Conservation (phyloP, 2,113 vertebrate genomes). For the Chionodraco myersi region DNA sequence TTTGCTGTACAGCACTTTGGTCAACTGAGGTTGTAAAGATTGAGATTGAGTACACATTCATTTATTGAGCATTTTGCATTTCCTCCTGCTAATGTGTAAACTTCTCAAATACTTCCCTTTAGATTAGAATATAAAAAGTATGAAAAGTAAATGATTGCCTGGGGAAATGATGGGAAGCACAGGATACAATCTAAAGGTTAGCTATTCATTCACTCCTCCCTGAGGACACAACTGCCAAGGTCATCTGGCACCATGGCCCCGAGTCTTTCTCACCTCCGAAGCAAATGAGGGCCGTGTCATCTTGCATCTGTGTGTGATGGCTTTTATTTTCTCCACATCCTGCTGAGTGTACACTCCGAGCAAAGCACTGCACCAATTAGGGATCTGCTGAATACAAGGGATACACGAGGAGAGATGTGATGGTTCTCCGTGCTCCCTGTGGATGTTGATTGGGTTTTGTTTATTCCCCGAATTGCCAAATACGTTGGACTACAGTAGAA, state of each 20-base stretch:
- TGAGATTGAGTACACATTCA: too few species aligned
- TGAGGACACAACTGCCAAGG: constrained; percentile 67
- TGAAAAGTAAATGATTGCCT: constrained; percentile 18
- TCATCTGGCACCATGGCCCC: constrained; percentile 49
- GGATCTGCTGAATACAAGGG: neutral
- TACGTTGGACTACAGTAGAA: too few species aligned
- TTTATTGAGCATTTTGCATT: too few species aligned
- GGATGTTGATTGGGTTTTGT: constrained; percentile 17
- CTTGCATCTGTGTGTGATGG: constrained; percentile 58
- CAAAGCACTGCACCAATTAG: constrained; percentile 16
- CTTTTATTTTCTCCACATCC: constrained; percentile 47
- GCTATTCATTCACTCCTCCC: constrained; percentile 72
- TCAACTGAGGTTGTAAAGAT: too few species aligned
- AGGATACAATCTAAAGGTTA: constrained; percentile 71
- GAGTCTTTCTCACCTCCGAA: constrained; percentile 75
- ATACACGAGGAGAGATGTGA: neutral
- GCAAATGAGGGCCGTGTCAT: constrained; percentile 73
- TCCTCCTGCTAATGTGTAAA: neutral
- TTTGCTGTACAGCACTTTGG: too few species aligned
- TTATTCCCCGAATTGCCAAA: neutral
- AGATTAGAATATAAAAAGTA: neutral
- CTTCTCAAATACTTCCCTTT: neutral
- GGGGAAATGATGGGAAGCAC: constrained; percentile 20
- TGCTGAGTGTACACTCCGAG: constrained; percentile 27
- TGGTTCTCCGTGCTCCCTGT: constrained; percentile 9